phyloP scores from a whole-genome alignment of 2,113 vertebrate genomes.

The Muntiacus reevesi region DNA sequence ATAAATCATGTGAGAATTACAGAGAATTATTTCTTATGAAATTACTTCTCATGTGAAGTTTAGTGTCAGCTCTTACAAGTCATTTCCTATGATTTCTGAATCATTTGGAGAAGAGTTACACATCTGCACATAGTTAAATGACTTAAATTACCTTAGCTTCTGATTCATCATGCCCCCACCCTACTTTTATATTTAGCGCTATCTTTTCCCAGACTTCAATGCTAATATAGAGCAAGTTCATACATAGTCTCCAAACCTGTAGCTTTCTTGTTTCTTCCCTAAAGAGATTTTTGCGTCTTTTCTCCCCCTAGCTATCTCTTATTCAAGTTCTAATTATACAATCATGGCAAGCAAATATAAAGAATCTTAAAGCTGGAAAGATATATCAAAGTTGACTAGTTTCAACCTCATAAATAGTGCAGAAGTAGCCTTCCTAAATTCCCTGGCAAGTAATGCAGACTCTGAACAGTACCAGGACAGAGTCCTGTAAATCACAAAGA shows the following conservation, averaged over 20 bases:
- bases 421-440: background rate
- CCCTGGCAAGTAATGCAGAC: background rate
- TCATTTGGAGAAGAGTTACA: conserved; percentile 31
- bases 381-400: background rate
- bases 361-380: background rate
- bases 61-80: conserved; percentile 54
- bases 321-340: background rate
- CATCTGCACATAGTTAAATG: conserved; percentile 48
- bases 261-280: conserved; percentile 22
- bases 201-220: conserved; percentile 1
- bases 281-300: background rate
- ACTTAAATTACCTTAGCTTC: conserved; percentile 66
- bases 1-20: background rate
- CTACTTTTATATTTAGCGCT: conserved; percentile 57
- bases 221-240: conserved; percentile 9
- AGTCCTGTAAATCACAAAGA: background rate
- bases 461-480: background rate
- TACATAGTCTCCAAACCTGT: background rate
- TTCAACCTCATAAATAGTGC: background rate
- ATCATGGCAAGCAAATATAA: background rate
- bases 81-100: conserved; percentile 62
- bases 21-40: conserved; percentile 59
- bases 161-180: conserved; percentile 54
- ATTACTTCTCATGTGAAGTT: conserved; percentile 49
- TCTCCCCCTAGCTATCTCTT: background rate